Percentiles rank a stretch among this genome's conserved stretches.
Conservation (phyloP, 2,797 vertebrate genomes). For the Sciaenops ocellatus region DNA sequence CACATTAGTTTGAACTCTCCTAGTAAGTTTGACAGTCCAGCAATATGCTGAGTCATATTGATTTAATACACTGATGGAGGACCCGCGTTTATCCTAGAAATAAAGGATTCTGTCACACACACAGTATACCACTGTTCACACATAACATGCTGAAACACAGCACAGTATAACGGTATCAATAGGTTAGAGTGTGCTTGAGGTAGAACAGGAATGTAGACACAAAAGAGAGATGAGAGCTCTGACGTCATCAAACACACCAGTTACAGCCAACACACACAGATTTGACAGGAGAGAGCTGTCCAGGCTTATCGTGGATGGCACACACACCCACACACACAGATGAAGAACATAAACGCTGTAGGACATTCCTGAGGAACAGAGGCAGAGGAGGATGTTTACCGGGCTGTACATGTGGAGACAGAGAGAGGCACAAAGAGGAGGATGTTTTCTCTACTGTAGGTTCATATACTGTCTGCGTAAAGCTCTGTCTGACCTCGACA, state of each 20-base stretch:
- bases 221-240: conserved; percentile 41
- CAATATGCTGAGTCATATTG: background rate
- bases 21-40: background rate
- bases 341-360: conserved; percentile 26
- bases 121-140: background rate
- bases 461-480: conserved; percentile 2
- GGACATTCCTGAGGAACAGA: conserved; percentile 63
- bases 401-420: conserved; percentile 38
- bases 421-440: conserved; percentile 55
- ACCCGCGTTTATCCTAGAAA: background rate
- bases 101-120: background rate
- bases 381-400: conserved; percentile 69
- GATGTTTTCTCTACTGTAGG: conserved; percentile 61
- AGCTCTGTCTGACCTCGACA: background rate
- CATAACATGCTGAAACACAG: conserved; percentile 19
- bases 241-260: conserved; percentile 24
- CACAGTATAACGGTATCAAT: background rate
- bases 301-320: conserved; percentile 14
- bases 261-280: background rate
- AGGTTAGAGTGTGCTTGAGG: background rate
- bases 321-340: conserved; percentile 5
- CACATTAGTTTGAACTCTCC: background rate
- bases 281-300: conserved; percentile 16
- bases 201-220: conserved; percentile 37
- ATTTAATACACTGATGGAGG: background rate